Evolutionary conservation across 2,888 invertebrate genomes (phyloP).

Genomic region (Sinodicranocentrus sp.): DNA sequence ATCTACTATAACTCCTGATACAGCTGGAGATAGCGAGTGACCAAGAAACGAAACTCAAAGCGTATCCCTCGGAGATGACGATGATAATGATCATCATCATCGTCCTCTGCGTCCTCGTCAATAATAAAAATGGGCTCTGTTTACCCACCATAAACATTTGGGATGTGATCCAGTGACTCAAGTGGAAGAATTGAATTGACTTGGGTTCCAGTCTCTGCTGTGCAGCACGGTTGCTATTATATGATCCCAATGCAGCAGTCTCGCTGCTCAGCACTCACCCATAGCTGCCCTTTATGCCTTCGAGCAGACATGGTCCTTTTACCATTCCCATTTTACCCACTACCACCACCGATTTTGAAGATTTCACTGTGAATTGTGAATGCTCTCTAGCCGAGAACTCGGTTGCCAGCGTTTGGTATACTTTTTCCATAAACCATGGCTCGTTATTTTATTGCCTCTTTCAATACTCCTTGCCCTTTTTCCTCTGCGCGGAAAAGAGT

Average conservation of each 20-base stretch:
- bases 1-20: no score
- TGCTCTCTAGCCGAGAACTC: not conserved
- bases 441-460: constrained; percentile 43
- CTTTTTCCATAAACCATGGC: no score
- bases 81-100: constrained; percentile 45
- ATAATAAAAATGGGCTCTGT: constrained; percentile 66
- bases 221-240: constrained; percentile 20
- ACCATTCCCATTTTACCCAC: constrained; percentile 19
- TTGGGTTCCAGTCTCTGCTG: constrained; percentile 56
- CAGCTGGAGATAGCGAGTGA: no score
- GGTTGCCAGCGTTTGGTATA: no score
- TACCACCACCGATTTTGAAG: constrained; percentile 33
- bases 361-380: constrained; percentile 31
- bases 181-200: constrained; percentile 70
- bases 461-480: constrained; percentile 24
- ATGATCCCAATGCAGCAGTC: constrained; percentile 47
- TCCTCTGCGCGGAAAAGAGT: not conserved
- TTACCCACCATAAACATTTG: constrained; percentile 69
- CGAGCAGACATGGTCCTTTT: constrained; percentile 26
- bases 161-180: constrained; percentile 67
- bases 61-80: constrained; percentile 24
- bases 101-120: constrained; percentile 58
- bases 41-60: constrained; percentile 27
- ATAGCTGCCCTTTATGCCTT: constrained; percentile 38
- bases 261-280: constrained; percentile 28